Evolutionary conservation across 64 coral and sea anemone species (phyloP).

Genomic region (Stichodactyla helianthus): DNA sequence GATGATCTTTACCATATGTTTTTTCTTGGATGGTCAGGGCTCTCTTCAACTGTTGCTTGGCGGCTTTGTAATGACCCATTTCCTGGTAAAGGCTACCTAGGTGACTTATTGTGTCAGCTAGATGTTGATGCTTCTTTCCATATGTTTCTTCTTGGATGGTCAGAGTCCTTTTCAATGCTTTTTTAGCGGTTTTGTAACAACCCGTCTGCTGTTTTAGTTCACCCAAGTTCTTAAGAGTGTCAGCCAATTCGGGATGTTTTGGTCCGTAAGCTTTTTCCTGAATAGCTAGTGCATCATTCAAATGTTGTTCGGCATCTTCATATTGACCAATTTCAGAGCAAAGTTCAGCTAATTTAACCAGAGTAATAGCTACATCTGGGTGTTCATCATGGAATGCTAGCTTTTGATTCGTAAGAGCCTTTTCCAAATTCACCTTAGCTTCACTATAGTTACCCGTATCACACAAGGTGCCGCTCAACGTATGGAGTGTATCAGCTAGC

Average conservation of each 20-base stretch:
- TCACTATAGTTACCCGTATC: neutral
- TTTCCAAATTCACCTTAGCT: neutral
- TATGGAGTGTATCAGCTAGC: neutral
- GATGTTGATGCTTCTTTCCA: neutral
- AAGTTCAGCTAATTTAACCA: neutral
- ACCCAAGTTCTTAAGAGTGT: neutral
- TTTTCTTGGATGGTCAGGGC: too few species aligned
- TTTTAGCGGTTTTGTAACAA: neutral
- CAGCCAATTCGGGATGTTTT: neutral
- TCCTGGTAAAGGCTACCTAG: neutral
- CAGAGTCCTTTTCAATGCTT: neutral
- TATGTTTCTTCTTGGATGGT: neutral
- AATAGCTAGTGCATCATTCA: neutral
- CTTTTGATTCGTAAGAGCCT: neutral
- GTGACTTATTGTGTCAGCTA: neutral
- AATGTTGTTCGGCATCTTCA: neutral
- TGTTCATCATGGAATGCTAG: neutral
- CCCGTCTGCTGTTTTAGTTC: neutral
- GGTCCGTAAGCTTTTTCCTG: neutral
- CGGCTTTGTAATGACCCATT: neutral
- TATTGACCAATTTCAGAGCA: neutral
- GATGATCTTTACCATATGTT: too few species aligned
- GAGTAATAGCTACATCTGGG: neutral
- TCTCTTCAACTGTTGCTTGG: too few species aligned
- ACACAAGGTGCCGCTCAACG: neutral